Evolutionary conservation across 2,113 vertebrate species (phyloP).

Genomic region (Scomber scombrus): DNA sequence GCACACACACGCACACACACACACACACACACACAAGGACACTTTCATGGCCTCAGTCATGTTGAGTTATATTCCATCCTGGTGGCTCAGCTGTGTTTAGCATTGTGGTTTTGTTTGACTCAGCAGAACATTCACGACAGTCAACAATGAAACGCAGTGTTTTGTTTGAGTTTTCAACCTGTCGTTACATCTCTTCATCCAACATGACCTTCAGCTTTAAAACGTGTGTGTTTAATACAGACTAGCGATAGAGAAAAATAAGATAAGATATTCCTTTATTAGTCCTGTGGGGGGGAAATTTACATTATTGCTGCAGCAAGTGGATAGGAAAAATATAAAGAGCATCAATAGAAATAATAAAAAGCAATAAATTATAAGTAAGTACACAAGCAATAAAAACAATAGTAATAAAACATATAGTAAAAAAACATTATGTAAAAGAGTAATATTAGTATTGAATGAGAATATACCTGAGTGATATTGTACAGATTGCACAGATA

Average conservation of each 20-base stretch:
- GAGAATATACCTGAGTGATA: no score
- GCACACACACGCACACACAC: slow-evolving; percentile 27
- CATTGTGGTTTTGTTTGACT: slow-evolving; percentile 51
- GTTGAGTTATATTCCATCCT: slow-evolving; percentile 50
- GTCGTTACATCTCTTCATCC: slow-evolving; percentile 16
- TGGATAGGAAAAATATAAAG: no score
- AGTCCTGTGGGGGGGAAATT: background rate
- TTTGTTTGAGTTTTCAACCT: slow-evolving; percentile 30
- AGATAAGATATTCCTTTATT: no score
- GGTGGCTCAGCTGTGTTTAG: slow-evolving; percentile 53
- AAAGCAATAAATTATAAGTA: no score
- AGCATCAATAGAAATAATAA: no score
- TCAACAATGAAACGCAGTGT: slow-evolving; percentile 41
- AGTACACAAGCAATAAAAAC: no score
- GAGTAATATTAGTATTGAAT: no score
- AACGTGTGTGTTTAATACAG: background rate
- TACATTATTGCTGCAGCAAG: no score
- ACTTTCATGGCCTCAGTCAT: slow-evolving; percentile 28
- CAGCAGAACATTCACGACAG: slow-evolving; percentile 54
- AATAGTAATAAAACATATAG: no score
- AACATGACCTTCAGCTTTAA: slow-evolving; percentile 5
- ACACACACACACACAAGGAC: background rate
- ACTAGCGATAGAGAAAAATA: background rate
- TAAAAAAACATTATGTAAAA: no score
- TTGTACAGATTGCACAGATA: no score